A percentile compares a stretch with the other conserved stretches of the same genome.
These are phyloP conservation scores for Hydrolagus colliei DNA, from an alignment of 2,797 vertebrate genomes.

Conservation along the genomic window DNA sequence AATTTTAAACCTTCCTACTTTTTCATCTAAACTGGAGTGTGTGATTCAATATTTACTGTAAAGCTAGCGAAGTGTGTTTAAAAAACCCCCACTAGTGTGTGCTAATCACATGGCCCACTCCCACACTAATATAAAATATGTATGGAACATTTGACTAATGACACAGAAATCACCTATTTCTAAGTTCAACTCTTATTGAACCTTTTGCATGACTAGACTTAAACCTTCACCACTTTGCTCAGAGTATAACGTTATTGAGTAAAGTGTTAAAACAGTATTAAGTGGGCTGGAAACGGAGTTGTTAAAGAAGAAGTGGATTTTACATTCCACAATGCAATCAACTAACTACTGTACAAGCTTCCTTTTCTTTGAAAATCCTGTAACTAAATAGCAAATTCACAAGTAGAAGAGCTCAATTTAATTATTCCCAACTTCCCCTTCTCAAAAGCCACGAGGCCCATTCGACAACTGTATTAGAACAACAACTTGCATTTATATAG, in stretches of 20 bases:
- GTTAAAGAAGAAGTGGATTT: neutral
- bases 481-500: too few relatives aligned
- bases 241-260: neutral
- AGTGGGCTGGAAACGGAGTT: neutral
- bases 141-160: slow-evolving; percentile 21
- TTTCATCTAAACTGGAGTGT: neutral
- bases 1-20: neutral
- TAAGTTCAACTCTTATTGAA: neutral
- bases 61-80: neutral
- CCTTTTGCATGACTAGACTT: neutral
- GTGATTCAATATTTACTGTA: slow-evolving; percentile 24
- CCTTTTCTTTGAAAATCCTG: neutral
- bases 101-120: neutral
- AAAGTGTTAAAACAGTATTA: neutral
- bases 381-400: neutral
- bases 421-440: too few relatives aligned
- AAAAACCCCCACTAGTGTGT: neutral
- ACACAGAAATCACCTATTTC: slow-evolving; percentile 2
- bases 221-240: neutral
- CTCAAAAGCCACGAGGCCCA: neutral
- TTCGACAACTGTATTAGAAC: neutral
- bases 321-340: neutral
- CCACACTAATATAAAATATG: neutral
- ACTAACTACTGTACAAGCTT: neutral
- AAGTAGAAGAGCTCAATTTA: neutral